Evolutionary conservation across 2,888 invertebrate species (phyloP), one percentile per base, ranked within the genome.

Genomic region (Branchellion lobata): DNA sequence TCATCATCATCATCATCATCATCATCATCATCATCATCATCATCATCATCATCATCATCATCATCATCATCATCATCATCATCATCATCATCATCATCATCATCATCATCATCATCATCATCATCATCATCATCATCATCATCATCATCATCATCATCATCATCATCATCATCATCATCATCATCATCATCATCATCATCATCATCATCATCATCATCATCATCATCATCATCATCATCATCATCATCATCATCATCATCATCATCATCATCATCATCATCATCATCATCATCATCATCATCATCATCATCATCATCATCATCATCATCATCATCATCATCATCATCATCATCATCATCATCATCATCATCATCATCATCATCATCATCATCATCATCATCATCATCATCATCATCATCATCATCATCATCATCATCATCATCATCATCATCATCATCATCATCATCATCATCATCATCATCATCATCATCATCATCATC

Each of bases 1-100:
- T 78, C 78, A 78, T 78, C 78, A 78, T 61, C 78, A 65, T 61
- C 78, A 78, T 33, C 78, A 78, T 78, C 68, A 78, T 68, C 68
- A 34, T 68, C 78, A 61, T 1, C 77, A 61, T 61, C 77, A 34
- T 77, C 77, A 61, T 77, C 77, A 34, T 77, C 77, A 61, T 33
- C 61, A 78, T 14, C 78, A 78, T 68, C 40, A 68, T 78, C 78
- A 78, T 78, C 78, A 78, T 61, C 78, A 65, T 61, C 78, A 78
- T 33, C 78, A 78, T 78, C 68, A 78, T 68, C 68, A 34, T 68
- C 78, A 61, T 1, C 77, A 61, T 61, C 77, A 34, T 77, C 77
- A 61, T 77, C 77, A 34, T 77, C 77, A 61, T 33, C 61, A 78
- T 14, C 78, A 78, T 68, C 40, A 68, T 78, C 78, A 78, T 78